These are phyloP conservation scores for Omphaloscelis lunosa DNA, from an alignment of 2,888 invertebrate genomes.

Conservation along the genomic window DNA sequence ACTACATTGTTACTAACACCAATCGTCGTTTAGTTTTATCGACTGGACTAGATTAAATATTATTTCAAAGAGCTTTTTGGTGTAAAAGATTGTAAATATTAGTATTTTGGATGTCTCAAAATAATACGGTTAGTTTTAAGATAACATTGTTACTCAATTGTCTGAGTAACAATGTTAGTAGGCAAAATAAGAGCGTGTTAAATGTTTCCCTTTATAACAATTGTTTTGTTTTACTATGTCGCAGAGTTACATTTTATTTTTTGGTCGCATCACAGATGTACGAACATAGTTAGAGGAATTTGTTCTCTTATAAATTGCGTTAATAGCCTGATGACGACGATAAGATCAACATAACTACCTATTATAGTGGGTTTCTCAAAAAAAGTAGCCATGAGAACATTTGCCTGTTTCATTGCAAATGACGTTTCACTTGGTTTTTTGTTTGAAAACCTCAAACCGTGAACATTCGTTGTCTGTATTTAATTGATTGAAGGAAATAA, in stretches of 20 bases:
- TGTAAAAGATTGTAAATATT: not conserved
- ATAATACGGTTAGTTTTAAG: not conserved
- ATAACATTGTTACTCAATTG: conserved; percentile 11
- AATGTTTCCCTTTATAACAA: conserved; percentile 23
- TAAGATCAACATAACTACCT: conserved; percentile 71
- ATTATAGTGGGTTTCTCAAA: conserved; percentile 70
- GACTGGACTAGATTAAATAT: not conserved
- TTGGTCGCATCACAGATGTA: conserved; percentile 13
- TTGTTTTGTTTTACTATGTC: conserved; percentile 18
- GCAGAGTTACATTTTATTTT: not conserved
- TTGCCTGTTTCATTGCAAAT: conserved; percentile 74
- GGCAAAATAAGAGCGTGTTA: conserved; percentile 16
- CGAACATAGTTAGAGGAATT: conserved; percentile 41
- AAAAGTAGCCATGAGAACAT: conserved; percentile 80
- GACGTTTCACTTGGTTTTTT: conserved; percentile 79
- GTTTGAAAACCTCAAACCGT: conserved; percentile 71
- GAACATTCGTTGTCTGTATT: conserved; percentile 62
- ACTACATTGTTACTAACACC: not conserved
- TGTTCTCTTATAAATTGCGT: conserved; percentile 61
- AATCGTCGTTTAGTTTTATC: not conserved
- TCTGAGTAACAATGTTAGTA: conserved; percentile 6
- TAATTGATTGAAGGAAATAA: conserved; percentile 56
- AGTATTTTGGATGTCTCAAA: not conserved
- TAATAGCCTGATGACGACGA: conserved; percentile 65
- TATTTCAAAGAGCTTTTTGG: not conserved